Evolutionary conservation across 2,113 vertebrate species (phyloP).

Genomic region (Cisticola juncidis): DNA sequence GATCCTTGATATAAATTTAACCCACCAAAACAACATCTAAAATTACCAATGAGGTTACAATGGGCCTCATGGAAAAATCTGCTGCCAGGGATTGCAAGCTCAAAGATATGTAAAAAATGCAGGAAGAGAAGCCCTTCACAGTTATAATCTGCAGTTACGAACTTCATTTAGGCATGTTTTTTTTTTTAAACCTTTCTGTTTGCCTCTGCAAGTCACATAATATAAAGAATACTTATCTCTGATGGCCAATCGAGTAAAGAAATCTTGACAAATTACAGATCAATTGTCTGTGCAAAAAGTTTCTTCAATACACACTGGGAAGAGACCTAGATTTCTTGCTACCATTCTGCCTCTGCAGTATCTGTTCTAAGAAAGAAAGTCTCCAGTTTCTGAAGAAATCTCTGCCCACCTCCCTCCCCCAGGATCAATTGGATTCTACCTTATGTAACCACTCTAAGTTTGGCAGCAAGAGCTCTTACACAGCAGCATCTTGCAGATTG

Average conservation of each 20-base stretch:
- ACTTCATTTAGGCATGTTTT: neutral
- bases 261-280: neutral
- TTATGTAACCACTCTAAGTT: neutral
- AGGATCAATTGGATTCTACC: neutral
- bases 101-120: neutral
- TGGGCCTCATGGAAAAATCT: neutral
- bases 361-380: neutral
- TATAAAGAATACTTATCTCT: neutral
- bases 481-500: neutral
- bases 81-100: neutral
- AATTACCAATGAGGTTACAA: neutral
- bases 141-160: neutral
- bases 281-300: neutral
- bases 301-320: rapidly evolving
- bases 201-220: neutral
- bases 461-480: neutral
- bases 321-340: neutral
- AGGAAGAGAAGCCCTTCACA: neutral
- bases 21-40: neutral
- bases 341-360: neutral
- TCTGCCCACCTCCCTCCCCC: neutral
- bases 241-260: neutral
- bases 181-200: neutral
- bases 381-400: neutral
- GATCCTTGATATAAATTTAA: neutral